Conservation (phyloP, 23 tunicate species). For the Trididemnum nubilum region DNA sequence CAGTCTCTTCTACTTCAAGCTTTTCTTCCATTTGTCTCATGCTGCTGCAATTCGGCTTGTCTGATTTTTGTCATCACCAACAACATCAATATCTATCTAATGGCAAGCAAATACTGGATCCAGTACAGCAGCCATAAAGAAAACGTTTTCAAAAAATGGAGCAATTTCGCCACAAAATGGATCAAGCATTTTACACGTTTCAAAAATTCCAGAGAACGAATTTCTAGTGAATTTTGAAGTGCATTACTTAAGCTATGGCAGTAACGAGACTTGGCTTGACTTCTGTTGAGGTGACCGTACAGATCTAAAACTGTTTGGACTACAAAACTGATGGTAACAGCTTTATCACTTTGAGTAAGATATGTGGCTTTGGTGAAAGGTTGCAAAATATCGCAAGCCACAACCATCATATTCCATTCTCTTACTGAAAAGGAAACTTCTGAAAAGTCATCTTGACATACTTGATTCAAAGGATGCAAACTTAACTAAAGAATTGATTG, state of each 20-base stretch:
- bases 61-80: not conserved
- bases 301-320: slow-evolving; percentile 52
- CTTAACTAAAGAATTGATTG: not conserved
- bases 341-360: slow-evolving; percentile 20
- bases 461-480: not conserved
- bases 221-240: not conserved
- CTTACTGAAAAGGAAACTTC: slow-evolving; percentile 14
- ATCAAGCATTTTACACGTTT: not conserved
- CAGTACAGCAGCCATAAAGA: not conserved
- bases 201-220: not conserved
- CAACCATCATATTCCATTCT: slow-evolving; percentile 10
- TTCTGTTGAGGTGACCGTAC: slow-evolving; percentile 27
- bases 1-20: too few relatives aligned
- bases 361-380: slow-evolving; percentile 44
- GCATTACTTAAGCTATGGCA: not conserved
- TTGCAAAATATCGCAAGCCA: slow-evolving; percentile 14
- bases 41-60: not conserved
- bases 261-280: not conserved
- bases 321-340: slow-evolving; percentile 46
- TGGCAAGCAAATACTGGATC: slow-evolving; percentile 25
- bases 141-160: slow-evolving; percentile 19
- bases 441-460: slow-evolving; percentile 14
- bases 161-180: not conserved
- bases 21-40: not conserved
- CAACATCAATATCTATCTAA: slow-evolving; percentile 13